Evolutionary conservation across 64 coral and sea anemone species (phyloP), one percentile per base, ranked within the genome.

Genomic region (Platygyra sinensis): DNA sequence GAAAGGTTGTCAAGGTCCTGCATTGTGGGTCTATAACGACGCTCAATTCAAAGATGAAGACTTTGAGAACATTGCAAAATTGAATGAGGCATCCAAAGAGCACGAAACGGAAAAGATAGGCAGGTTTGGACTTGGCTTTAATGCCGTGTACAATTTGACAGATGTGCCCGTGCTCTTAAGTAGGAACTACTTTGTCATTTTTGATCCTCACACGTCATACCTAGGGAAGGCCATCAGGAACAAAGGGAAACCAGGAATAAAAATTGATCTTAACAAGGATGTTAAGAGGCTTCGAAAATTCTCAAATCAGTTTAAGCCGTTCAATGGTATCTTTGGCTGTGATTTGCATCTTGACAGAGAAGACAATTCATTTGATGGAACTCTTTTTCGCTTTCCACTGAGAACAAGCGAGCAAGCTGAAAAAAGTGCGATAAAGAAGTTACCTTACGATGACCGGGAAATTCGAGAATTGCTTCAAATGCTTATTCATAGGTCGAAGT

Each of bases 121-220:
- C 22, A 79, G 86, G 67, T 96, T 96, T 89, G 94, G 94, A 31
- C 90, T 96, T 62, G 94, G 94, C 8, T 96, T 96, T 50, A 96
- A 96, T 42, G 73, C 94, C 7, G 94, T 93, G 32, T 96, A 96
- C 87, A 92, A 96, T 36, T 42, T 95, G 4, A 95, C 94, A 25
- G 94, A 95, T 85, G 94, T 95, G 11, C 94, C 94, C 51, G 92
- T 90, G 81, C 85, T 95, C 67, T 31, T 95, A 5, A 95, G 94
- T 80, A 91, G 76, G 33, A 80, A 95, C 36, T 73, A 92, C 16
- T 22, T 95, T 75, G 89, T 95, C 17, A 91, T 92, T 33, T 89
- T 95, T 83, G 94, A 95, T 67, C 94, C 94, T 9, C 75, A 95
- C 30, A 95, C 89, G 52, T 80, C 65, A 27, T 84, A 95, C 51